These are phyloP conservation scores for Gambusia yucatana DNA, from an alignment of 2,797 vertebrate species.

Conservation along the genomic window DNA sequence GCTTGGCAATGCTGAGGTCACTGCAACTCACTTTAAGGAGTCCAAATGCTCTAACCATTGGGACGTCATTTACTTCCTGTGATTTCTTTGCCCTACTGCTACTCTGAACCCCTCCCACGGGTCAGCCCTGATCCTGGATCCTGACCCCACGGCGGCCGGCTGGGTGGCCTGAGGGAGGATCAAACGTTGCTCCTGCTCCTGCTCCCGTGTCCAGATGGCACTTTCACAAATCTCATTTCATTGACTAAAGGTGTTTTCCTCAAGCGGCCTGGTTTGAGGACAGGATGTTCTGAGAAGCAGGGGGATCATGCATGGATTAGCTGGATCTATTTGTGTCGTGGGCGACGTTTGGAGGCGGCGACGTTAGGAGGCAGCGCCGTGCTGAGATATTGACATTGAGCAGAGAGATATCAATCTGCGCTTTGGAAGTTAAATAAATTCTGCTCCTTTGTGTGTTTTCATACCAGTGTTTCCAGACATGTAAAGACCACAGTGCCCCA, in stretches of 20 bases:
- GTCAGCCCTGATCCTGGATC: slow-evolving; percentile 34
- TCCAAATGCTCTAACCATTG: not conserved
- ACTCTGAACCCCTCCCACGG: not conserved
- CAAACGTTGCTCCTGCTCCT: slow-evolving; percentile 23
- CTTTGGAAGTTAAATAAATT: not conserved
- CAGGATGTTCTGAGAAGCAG: slow-evolving; percentile 56
- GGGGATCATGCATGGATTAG: slow-evolving; percentile 58
- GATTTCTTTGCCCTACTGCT: not conserved
- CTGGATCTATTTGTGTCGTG: slow-evolving; percentile 37
- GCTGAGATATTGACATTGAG: not conserved
- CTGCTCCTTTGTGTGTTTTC: not conserved
- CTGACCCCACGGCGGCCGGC: slow-evolving; percentile 23
- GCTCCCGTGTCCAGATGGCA: slow-evolving; percentile 64
- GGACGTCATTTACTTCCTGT: not conserved
- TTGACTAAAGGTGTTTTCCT: slow-evolving; percentile 71
- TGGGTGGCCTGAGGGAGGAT: slow-evolving; percentile 9
- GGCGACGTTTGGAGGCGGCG: slow-evolving; percentile 9
- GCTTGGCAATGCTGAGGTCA: not conserved
- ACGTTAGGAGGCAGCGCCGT: not conserved
- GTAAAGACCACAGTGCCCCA: slow-evolving; percentile 28
- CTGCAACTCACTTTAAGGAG: not conserved
- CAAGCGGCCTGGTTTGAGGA: slow-evolving; percentile 32
- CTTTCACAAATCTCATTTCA: slow-evolving; percentile 70
- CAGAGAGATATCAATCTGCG: not conserved
- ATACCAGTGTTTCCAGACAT: slow-evolving; percentile 40